These are phyloP conservation scores for Tineola bisselliella DNA, from an alignment of 2,888 invertebrate species.

Conservation along the genomic window DNA sequence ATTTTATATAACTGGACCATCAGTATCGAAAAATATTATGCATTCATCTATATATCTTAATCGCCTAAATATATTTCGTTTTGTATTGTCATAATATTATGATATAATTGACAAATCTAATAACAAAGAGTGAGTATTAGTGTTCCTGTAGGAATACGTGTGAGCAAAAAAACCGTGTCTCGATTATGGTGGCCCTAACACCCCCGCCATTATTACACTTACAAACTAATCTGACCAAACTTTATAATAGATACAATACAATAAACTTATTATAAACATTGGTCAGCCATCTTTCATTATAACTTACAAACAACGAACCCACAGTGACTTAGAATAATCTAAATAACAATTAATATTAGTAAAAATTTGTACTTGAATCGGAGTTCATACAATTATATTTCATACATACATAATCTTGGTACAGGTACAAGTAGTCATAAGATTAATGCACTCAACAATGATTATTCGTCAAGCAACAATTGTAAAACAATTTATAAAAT, in stretches of 20 bases:
- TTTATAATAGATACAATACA: neutral
- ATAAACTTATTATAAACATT: neutral
- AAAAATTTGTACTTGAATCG: constrained; percentile 67
- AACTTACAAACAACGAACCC: constrained; percentile 8
- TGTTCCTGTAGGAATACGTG: neutral
- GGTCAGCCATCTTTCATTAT: constrained; percentile 2
- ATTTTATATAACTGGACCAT: neutral
- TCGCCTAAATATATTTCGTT: neutral
- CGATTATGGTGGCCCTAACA: neutral
- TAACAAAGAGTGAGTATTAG: neutral
- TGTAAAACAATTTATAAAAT: constrained; percentile 62
- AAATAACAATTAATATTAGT: constrained; percentile 64
- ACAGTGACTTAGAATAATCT: constrained; percentile 24
- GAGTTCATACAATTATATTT: constrained; percentile 47
- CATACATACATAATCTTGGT: constrained; percentile 15
- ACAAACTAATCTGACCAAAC: constrained; percentile 1
- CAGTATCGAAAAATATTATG: neutral
- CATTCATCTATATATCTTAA: too few species aligned
- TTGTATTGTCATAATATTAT: neutral
- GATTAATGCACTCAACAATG: constrained; percentile 30
- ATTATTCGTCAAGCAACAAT: constrained; percentile 48
- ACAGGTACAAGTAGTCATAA: constrained; percentile 17
- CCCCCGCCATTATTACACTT: constrained; percentile 3
- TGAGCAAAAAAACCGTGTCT: neutral
- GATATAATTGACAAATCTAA: neutral